Base-by-base conservation (phyloP, 1,140 invertebrate genomes). In the Tenebrio molitor region DNA sequence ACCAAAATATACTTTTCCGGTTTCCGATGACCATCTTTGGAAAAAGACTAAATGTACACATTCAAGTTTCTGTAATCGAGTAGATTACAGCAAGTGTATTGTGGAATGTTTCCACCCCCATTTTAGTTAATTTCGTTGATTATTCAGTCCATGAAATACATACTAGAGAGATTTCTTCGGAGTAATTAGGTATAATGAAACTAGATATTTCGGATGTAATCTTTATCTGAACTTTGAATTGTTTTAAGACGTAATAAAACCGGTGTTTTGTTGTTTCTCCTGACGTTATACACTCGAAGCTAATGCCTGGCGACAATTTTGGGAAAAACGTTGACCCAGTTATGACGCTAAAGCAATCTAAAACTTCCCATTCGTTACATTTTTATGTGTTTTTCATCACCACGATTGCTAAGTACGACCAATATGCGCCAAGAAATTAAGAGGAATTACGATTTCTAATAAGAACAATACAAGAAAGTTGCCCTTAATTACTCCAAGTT, bases 371-470 rank as follows among this genome's bases (percentile, higher is more conserved):
- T 39, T 39, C 36, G 36, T 12, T 39, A 39, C 36, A n/a, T 39
- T 39, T 39, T 39, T 39, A 12, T 39, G 36, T 39, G 36, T 8
- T 39, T 39, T 39, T 39, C 36, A 7, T 12, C 12, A n/a, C 36
- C 36, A 39, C 2, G 12, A 5, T 39, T 39, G 12, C 7, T 39
- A 8, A 12, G 5, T 3, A 39, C 36, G 12, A 12, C 36, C 36
- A 3, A 5, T 12, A 12, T 12, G n/a, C n/a, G 36, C 36, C n/a
- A 12, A 12, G 7, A 39, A 39, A 39, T 39, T 39, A 39, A 7
- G 36, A 39, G 12, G 36, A 39, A 12, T 39, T 39, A 39, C 36
- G 36, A 39, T 39, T 39, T 39, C 36, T 39, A 39, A 39, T 39
- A 39, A 39, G 36, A 12, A 29, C 25, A 29, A 39, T 39, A 39